Percentiles rank a stretch among this genome's conserved stretches.
Conservation (phyloP, 2,797 vertebrate species). For the Falco naumanni region DNA sequence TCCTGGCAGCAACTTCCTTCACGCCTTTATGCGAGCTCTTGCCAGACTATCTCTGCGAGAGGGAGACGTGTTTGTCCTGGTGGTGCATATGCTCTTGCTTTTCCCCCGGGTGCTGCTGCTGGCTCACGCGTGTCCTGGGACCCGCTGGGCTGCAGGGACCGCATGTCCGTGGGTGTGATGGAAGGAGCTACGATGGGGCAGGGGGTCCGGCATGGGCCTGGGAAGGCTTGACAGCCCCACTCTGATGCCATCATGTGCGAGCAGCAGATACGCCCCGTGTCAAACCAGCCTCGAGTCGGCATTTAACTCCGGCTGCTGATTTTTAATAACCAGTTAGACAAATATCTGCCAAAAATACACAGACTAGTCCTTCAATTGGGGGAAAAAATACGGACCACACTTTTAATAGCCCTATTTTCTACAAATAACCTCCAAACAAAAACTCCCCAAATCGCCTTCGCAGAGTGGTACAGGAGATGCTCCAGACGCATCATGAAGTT, state of each 20-base stretch:
- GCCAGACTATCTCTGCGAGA: constrained; percentile 6
- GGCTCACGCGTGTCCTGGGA: fast-evolving
- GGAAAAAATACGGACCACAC: fast-evolving
- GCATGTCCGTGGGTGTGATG: too few relatives aligned
- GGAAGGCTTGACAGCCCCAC: not conserved
- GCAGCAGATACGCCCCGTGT: not conserved
- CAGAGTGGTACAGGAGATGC: not conserved
- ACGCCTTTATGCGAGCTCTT: not conserved
- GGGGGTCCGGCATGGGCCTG: fast-evolving
- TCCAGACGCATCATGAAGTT: fast-evolving
- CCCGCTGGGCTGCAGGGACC: not conserved
- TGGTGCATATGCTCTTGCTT: constrained; percentile 24
- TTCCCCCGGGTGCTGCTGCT: not conserved
- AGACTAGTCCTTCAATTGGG: not conserved
- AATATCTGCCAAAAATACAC: not conserved
- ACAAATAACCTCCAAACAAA: not conserved
- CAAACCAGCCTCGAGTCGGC: not conserved
- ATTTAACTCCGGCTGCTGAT: fast-evolving
- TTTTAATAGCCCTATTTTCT: not conserved
- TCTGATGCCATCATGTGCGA: fast-evolving
- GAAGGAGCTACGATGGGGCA: fast-evolving
- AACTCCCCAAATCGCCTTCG: not conserved
- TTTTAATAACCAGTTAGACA: not conserved
- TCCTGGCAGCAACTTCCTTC: not conserved
- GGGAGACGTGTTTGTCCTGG: constrained; percentile 52